These are phyloP conservation scores for Drosophila paranaensis DNA, from an alignment of 2,888 invertebrate genomes.

Conservation along the genomic window DNA sequence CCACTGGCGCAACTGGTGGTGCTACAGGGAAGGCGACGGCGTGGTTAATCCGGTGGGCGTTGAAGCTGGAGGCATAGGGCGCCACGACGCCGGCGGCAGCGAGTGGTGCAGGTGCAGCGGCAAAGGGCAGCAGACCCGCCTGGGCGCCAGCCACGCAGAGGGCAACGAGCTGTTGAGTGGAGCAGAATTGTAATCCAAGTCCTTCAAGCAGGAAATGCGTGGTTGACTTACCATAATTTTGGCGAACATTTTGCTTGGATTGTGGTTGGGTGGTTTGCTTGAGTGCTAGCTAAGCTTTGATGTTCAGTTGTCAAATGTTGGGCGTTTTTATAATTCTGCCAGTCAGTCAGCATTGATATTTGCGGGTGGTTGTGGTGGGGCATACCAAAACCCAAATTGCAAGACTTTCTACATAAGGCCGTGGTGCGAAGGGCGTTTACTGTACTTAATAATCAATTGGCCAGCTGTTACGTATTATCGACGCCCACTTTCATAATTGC, in stretches of 20 bases:
- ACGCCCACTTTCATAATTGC: conserved; percentile 67
- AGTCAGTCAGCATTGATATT: conserved; percentile 27
- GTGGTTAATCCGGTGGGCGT: conserved; percentile 90
- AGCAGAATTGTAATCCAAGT: not conserved
- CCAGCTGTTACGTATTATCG: conserved; percentile 58
- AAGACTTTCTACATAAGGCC: conserved; percentile 68
- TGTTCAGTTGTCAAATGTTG: conserved; percentile 33
- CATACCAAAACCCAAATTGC: conserved; percentile 56
- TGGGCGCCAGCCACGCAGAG: conserved; percentile 79
- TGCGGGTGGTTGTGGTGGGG: conserved; percentile 39
- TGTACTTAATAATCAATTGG: conserved; percentile 72
- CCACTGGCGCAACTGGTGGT: conserved; percentile 60
- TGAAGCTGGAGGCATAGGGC: conserved; percentile 91
- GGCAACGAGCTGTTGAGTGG: conserved; percentile 71
- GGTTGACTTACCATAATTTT: conserved; percentile 78
- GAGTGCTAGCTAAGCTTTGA: conserved; percentile 67
- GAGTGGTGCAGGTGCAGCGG: conserved; percentile 83
- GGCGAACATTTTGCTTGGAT: conserved; percentile 73
- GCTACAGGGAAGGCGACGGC: conserved; percentile 89
- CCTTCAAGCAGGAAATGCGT: not conserved
- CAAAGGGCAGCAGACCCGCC: conserved; percentile 84
- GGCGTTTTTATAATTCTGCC: conserved; percentile 77
- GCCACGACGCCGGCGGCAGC: conserved; percentile 86
- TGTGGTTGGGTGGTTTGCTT: conserved; percentile 40
- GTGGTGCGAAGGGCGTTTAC: conserved; percentile 58